Conservation (phyloP, 2,888 invertebrate species). For the Lingula anatina region DNA sequence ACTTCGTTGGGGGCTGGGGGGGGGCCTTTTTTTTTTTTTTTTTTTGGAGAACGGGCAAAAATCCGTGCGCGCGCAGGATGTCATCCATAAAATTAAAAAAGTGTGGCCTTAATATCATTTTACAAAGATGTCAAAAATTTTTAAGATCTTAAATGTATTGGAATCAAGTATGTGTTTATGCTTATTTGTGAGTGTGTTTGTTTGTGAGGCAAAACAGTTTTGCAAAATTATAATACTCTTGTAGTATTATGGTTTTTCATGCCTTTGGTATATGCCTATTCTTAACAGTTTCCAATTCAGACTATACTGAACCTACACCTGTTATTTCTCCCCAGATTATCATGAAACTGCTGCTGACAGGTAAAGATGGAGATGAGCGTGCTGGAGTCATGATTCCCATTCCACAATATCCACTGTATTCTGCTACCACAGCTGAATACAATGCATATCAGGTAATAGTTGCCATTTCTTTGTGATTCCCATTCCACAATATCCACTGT, state of each 20-base stretch:
- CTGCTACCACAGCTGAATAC: conserved; percentile 89
- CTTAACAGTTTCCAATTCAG: no score
- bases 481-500: conserved; percentile 97
- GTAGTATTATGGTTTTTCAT: background rate
- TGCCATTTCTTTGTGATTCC: conserved; percentile 98
- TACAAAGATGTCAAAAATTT: no score
- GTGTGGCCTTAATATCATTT: no score
- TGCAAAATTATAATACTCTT: background rate
- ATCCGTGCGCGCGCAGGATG: no score
- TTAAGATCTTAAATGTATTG: no score
- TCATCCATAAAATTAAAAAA: no score
- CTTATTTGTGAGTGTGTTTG: background rate
- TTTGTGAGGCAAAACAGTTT: background rate
- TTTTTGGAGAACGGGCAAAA: no score
- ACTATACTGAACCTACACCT: no score
- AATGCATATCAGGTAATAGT: conserved; percentile 65
- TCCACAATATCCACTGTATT: conserved; percentile 97
- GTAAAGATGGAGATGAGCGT: conserved; percentile 36
- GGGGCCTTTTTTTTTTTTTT: no score
- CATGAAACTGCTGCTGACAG: conserved; percentile 61
- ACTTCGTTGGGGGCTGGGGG: no score
- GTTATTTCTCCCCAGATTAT: conserved; percentile 59
- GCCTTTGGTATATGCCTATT: background rate
- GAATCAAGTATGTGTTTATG: background rate
- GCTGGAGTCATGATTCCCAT: conserved; percentile 94